These are phyloP conservation scores for Hippocampus kuda DNA, from an alignment of 2,797 vertebrate genomes.

Conservation along the genomic window DNA sequence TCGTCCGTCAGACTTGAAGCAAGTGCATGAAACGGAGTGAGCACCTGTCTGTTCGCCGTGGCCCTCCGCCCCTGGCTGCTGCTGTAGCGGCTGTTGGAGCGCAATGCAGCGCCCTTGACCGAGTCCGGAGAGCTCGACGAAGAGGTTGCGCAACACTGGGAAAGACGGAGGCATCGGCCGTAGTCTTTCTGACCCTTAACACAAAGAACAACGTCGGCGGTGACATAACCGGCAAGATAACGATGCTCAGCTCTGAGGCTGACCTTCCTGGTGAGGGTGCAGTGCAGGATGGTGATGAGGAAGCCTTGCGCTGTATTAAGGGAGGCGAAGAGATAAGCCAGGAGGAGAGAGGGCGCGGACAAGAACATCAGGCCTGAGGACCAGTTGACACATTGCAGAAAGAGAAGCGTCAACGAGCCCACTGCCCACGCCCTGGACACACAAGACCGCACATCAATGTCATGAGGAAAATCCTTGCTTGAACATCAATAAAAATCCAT, in stretches of 20 bases:
- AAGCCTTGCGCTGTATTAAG: constrained; percentile 86
- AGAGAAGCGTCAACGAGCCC: constrained; percentile 80
- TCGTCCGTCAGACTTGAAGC: background rate
- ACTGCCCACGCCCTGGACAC: constrained; percentile 79
- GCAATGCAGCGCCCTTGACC: constrained; percentile 78
- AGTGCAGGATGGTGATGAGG: constrained; percentile 86
- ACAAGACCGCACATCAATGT: background rate
- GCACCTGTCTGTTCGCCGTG: constrained; percentile 66
- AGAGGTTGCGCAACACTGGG: constrained; percentile 78
- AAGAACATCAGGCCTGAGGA: constrained; percentile 85
- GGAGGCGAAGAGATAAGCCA: constrained; percentile 89
- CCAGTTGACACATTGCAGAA: constrained; percentile 85
- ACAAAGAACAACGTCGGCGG: background rate
- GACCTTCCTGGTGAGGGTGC: constrained; percentile 85
- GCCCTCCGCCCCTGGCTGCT: constrained; percentile 74
- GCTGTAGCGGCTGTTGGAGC: constrained; percentile 83
- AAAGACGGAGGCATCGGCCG: constrained; percentile 81
- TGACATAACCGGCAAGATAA: background rate
- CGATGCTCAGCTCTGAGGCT: constrained; percentile 10
- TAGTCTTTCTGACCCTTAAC: constrained; percentile 85
- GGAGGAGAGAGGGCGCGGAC: constrained; percentile 78
- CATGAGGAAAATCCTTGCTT: background rate
- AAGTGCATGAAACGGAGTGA: background rate
- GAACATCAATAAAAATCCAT: too few relatives aligned
- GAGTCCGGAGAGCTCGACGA: constrained; percentile 75